These are phyloP conservation scores for Leptobrachium leishanense DNA, from an alignment of 2,113 vertebrate genomes.

Conservation along the genomic window DNA sequence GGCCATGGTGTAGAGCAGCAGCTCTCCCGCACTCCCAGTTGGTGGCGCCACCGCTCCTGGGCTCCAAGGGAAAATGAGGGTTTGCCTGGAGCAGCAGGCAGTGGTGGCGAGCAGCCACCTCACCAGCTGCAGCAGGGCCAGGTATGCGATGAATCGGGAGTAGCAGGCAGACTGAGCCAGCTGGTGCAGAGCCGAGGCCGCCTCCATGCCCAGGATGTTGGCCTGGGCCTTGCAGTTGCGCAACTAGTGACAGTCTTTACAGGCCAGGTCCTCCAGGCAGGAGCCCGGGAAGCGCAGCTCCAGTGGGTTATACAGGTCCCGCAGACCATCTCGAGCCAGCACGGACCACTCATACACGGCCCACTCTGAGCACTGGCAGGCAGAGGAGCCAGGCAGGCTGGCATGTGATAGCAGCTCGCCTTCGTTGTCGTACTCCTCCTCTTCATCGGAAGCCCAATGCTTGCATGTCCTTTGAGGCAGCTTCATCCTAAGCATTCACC, in stretches of 20 bases:
- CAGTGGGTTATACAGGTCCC: slow-evolving; percentile 93
- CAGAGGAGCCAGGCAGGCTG: slow-evolving; percentile 46
- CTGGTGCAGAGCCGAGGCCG: slow-evolving; percentile 62
- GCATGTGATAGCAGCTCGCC: slow-evolving; percentile 44
- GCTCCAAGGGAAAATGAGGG: slow-evolving; percentile 71
- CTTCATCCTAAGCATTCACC: slow-evolving; percentile 83
- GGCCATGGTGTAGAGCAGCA: slow-evolving; percentile 93
- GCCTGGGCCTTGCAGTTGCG: slow-evolving; percentile 90
- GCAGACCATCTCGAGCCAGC: slow-evolving; percentile 90
- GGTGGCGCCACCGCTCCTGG: slow-evolving; percentile 65
- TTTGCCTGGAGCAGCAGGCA: slow-evolving; percentile 70
- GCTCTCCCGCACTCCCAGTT: slow-evolving; percentile 58
- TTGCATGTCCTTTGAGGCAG: slow-evolving; percentile 70
- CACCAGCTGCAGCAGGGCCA: slow-evolving; percentile 90
- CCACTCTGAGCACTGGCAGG: slow-evolving; percentile 49
- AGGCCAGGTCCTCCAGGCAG: slow-evolving; percentile 90
- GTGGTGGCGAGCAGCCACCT: slow-evolving; percentile 87
- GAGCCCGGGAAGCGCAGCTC: slow-evolving; percentile 94
- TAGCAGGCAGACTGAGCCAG: slow-evolving; percentile 79
- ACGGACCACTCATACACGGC: slow-evolving; percentile 94
- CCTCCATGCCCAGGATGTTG: slow-evolving; percentile 72
- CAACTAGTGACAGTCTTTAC: slow-evolving; percentile 92
- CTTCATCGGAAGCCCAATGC: slow-evolving; percentile 57
- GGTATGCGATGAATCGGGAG: slow-evolving; percentile 87
- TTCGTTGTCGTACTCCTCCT: slow-evolving; percentile 51